Evolutionary conservation across 2,113 vertebrate species (phyloP), one percentile per base, ranked within the genome.

Genomic region (Daubentonia madagascariensis): DNA sequence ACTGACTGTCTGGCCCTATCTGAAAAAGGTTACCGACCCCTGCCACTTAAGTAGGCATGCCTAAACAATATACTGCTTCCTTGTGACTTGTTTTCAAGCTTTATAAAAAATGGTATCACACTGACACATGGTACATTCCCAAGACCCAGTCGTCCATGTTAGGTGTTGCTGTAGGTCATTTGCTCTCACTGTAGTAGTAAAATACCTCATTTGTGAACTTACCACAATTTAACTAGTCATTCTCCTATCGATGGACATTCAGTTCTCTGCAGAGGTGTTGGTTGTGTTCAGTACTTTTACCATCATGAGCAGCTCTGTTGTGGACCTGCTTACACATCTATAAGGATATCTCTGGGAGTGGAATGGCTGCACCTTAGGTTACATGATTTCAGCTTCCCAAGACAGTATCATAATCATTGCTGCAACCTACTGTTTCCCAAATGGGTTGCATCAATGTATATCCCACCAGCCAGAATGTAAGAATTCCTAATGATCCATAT

Each of bases 101-200:
- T 89, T 61, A 6, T 65, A 18, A 68, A 76, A 65, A 54, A 81
- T 3, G 23, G 45, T 13, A 25, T 57, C 59, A 32, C 16, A 3
- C 17, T 2, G 61, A 45, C 32, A 35, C 25, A 32, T 1, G 5
- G 37, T 2, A 16, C 23, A 14, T 8, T 45, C 85, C 35, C 32
- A 59, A 59, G 80, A 32, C 18, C 20, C 0, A 28, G 14, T 14
- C 0, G 6, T 13, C 68, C 35, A 12, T 0, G 1, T 25, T 13
- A 28, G 0, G 14, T 4, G 43, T 20, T 2, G 37, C 76, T 91
- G 52, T 23, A 6, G 6, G 3, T 83, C 70, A 54, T 61, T 10
- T 4, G 73, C 35, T 3, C 28, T 61, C 8, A 1, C 30, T 23
- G 72, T 25, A 3, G 2, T 25, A 3, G 2, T 17, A 0, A 8